These are phyloP conservation scores for Falcaria lacertinaria DNA, from an alignment of 2,888 invertebrate species.

Conservation along the genomic window DNA sequence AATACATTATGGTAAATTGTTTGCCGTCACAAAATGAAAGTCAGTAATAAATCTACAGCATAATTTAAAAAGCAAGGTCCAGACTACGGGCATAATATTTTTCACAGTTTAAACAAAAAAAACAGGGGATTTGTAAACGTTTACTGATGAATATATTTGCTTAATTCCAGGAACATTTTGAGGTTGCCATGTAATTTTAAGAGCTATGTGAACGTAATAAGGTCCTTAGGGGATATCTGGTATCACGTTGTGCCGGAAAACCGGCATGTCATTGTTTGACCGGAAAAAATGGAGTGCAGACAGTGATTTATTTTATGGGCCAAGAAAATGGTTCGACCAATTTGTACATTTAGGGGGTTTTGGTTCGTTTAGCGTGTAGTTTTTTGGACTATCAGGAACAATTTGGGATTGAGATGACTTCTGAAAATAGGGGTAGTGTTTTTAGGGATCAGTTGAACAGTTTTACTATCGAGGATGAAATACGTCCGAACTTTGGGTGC, in stretches of 20 bases:
- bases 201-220: background rate
- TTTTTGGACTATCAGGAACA: conserved; percentile 21
- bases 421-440: background rate
- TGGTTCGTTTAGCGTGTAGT: conserved; percentile 12
- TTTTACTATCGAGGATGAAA: too few relatives aligned
- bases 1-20: too few relatives aligned
- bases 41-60: too few relatives aligned
- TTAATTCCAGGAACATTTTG: background rate
- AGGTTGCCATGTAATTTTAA: background rate
- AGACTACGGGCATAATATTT: too few relatives aligned
- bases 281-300: conserved; percentile 23
- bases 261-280: conserved; percentile 12
- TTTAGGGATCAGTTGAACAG: too few relatives aligned
- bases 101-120: too few relatives aligned
- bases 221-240: background rate
- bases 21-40: too few relatives aligned
- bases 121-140: too few relatives aligned
- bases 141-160: too few relatives aligned
- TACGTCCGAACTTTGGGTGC: too few relatives aligned
- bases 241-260: background rate
- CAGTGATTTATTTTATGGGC: conserved; percentile 29
- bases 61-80: too few relatives aligned
- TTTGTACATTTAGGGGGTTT: conserved; percentile 15
- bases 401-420: conserved; percentile 1
- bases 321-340: conserved; percentile 18